These are phyloP conservation scores for Cybosia mesomella DNA, from an alignment of 2,888 invertebrate genomes.

Conservation along the genomic window DNA sequence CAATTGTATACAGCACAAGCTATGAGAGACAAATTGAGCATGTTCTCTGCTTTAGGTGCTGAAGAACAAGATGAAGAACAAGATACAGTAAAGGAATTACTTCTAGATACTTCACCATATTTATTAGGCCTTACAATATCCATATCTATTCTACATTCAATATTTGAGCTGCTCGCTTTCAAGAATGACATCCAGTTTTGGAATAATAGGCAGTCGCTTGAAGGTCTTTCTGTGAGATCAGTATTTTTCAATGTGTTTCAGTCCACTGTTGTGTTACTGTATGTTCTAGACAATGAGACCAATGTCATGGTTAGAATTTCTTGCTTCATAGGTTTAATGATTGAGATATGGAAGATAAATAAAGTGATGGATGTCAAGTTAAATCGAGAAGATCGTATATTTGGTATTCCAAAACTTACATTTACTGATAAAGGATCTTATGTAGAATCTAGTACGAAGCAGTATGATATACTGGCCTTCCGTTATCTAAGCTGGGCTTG, in stretches of 20 bases:
- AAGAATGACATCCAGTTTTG: constrained; percentile 99
- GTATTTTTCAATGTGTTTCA: constrained; percentile 99
- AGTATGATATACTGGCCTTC: constrained; percentile 98
- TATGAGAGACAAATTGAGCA: constrained; percentile 95
- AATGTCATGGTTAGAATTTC: constrained; percentile 98
- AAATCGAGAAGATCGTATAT: constrained; percentile 90
- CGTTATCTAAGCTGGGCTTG: constrained; percentile 98
- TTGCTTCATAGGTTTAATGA: constrained; percentile 97
- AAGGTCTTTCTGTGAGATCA: constrained; percentile 98
- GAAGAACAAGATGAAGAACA: constrained; percentile 96
- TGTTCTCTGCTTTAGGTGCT: constrained; percentile 87
- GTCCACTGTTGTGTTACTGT: constrained; percentile 96
- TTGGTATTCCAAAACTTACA: constrained; percentile 93
- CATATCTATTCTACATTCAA: constrained; percentile 97
- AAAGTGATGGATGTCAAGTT: constrained; percentile 95
- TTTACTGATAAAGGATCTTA: constrained; percentile 99
- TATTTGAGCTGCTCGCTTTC: constrained; percentile 99
- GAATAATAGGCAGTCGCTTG: constrained; percentile 98
- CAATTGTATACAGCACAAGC: constrained; percentile 99
- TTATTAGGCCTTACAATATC: constrained; percentile 96
- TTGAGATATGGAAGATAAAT: constrained; percentile 99
- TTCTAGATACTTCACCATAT: constrained; percentile 98
- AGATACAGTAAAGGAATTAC: constrained; percentile 96
- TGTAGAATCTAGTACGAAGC: constrained; percentile 96
- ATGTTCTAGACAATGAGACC: constrained; percentile 99